Evolutionary conservation across 1,140 invertebrate species (phyloP), one percentile per base, ranked within the genome.

Genomic region (Eriocheir sinensis): DNA sequence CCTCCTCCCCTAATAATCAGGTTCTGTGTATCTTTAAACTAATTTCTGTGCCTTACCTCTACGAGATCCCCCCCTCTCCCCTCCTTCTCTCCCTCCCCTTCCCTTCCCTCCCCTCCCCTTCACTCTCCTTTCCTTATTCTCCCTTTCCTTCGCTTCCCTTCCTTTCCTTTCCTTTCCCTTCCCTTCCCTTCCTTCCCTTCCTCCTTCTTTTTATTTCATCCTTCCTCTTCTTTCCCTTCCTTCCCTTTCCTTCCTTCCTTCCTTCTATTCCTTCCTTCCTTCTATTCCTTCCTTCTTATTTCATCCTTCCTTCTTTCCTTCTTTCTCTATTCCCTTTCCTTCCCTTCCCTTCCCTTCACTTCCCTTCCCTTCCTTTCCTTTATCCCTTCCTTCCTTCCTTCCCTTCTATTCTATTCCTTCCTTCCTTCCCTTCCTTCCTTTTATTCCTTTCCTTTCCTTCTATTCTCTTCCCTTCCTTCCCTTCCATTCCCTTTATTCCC

Each of bases 121-220:
- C 34, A 9, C 30, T n/a, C 34, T 81, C 80, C 80, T 81, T n/a
- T 30, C n/a, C n/a, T n/a, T 81, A 15, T 9, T 81, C 80, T n/a
- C n/a, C n/a, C 80, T 81, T 9, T n/a, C n/a, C n/a, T n/a, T 81
- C 34, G 9, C n/a, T n/a, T n/a, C 30, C 34, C n/a, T 81, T 9
- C 34, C 9, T n/a, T n/a, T 36, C n/a, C 80, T n/a, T n/a, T 53
- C 48, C 48, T 53, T 21, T 21, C 21, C 48, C 48, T 30, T n/a
- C n/a, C 30, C 80, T 81, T 30, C n/a, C 34, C 30, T 81, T 21
- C 80, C 34, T 81, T 81, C 80, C 80, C 80, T 81, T 81, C 80
- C 48, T 21, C 12, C 48, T n/a, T n/a, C n/a, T n/a, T n/a, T n/a
- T n/a, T n/a, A n/a, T n/a, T n/a, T n/a, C n/a, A n/a, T n/a, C n/a